phyloP scores from a whole-genome alignment of 2,113 vertebrate genomes.

The Pteropus alecto region DNA sequence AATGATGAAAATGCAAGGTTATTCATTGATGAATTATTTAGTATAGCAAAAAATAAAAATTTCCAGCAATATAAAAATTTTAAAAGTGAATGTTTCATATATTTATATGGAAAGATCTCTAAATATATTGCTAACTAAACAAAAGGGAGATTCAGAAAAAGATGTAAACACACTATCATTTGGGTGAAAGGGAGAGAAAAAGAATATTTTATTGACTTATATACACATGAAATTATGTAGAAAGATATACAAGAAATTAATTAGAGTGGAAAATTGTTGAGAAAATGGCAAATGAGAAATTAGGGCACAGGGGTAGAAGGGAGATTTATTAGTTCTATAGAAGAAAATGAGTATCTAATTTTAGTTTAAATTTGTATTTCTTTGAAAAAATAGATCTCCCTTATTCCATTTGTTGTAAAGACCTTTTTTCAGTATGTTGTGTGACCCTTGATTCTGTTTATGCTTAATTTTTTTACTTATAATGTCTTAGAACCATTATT shows the following conservation, averaged over 20 bases:
- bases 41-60: not conserved
- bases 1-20: not conserved
- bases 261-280: not conserved
- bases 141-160: not conserved
- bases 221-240: not conserved
- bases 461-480: constrained; percentile 6
- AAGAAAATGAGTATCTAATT: constrained; percentile 15
- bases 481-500: not conserved
- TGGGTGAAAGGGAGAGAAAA: not conserved
- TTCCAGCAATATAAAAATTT: not conserved
- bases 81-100: not conserved
- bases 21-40: not conserved
- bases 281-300: constrained; percentile 5
- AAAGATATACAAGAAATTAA: not conserved
- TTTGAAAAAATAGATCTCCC: not conserved
- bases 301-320: not conserved
- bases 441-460: constrained; percentile 30
- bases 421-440: not conserved
- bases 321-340: constrained; percentile 10
- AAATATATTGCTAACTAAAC: not conserved
- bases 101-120: not conserved
- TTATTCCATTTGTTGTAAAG: constrained; percentile 4
- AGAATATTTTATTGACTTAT: constrained; percentile 7
- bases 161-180: not conserved
- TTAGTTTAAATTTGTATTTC: constrained; percentile 24